These are phyloP conservation scores for Toxostoma redivivum DNA, from an alignment of 2,113 vertebrate genomes.

Conservation along the genomic window DNA sequence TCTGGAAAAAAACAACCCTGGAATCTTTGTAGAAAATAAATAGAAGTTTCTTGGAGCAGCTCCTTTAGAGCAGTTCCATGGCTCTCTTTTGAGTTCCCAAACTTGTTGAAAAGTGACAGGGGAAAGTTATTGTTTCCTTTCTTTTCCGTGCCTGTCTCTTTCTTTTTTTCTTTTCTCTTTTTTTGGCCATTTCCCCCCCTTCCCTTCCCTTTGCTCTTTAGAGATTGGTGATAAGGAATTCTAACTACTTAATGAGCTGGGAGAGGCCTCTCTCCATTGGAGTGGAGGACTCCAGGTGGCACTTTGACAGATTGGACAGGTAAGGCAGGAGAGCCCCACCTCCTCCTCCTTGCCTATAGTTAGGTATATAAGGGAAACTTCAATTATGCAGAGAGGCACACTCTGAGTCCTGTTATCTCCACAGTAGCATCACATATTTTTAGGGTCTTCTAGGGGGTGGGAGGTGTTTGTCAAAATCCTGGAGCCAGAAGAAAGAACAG, in stretches of 20 bases:
- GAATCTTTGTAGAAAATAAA: not conserved
- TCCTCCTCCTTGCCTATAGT: constrained; percentile 76
- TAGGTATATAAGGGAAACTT: constrained; percentile 89
- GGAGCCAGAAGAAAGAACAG: constrained; percentile 97
- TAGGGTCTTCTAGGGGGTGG: constrained; percentile 80
- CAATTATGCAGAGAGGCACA: constrained; percentile 83
- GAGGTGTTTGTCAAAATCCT: constrained; percentile 90
- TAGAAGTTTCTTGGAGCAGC: not conserved
- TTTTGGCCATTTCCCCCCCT: not conserved
- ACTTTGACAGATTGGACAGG: constrained; percentile 91
- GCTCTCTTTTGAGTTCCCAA: constrained; percentile 29
- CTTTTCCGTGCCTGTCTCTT: not conserved
- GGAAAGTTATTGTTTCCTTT: constrained; percentile 67
- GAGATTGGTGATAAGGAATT: constrained; percentile 85
- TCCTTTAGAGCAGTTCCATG: not conserved
- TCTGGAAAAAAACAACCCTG: not conserved
- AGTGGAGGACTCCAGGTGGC: constrained; percentile 88
- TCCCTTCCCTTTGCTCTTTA: constrained; percentile 60
- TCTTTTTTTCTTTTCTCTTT: not conserved
- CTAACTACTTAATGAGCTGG: constrained; percentile 83
- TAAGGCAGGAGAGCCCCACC: constrained; percentile 85
- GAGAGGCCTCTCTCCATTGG: constrained; percentile 80
- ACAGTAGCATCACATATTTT: constrained; percentile 72
- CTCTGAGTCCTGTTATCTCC: constrained; percentile 81
- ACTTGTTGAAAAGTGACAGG: constrained; percentile 55